A percentile compares a stretch with the other conserved stretches of the same genome.
Conservation (phyloP, 2,888 invertebrate species). For the Drosophila vallismaia region DNA sequence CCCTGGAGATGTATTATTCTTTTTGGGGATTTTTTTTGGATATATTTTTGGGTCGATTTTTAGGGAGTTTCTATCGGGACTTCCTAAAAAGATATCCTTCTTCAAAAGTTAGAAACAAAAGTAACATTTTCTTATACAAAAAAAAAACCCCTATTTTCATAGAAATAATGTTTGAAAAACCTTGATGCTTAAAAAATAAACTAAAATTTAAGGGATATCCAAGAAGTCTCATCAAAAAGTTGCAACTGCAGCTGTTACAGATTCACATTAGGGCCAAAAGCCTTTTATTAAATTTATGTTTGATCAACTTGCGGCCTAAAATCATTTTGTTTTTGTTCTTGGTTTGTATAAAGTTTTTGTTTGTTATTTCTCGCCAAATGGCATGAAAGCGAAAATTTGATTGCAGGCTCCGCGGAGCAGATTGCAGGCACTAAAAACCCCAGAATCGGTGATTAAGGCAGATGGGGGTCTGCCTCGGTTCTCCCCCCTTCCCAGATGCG, state of each 20-base stretch:
- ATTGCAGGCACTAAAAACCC: slow-evolving; percentile 40
- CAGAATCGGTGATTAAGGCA: neutral
- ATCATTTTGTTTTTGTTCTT: slow-evolving; percentile 35
- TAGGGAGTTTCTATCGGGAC: too few species aligned
- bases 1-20: neutral
- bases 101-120: too few species aligned
- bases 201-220: slow-evolving; percentile 2
- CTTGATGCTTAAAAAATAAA: neutral
- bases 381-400: slow-evolving; percentile 75
- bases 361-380: slow-evolving; percentile 57
- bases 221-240: neutral
- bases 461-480: neutral
- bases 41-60: too few species aligned
- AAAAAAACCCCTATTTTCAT: too few species aligned
- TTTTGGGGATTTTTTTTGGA: neutral
- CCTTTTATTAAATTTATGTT: slow-evolving; percentile 76
- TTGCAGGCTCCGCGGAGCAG: slow-evolving; percentile 45
- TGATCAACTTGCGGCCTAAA: slow-evolving; percentile 56
- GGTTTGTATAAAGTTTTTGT: neutral
- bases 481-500: neutral
- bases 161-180: too few species aligned
- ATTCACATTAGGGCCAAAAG: slow-evolving; percentile 40
- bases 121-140: too few species aligned
- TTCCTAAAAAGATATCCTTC: too few species aligned
- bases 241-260: slow-evolving; percentile 30